Percentiles rank a stretch among this genome's conserved stretches.
Conservation (phyloP, 2,113 vertebrate genomes). For the Gnathonemus echidnorhynchus region DNA sequence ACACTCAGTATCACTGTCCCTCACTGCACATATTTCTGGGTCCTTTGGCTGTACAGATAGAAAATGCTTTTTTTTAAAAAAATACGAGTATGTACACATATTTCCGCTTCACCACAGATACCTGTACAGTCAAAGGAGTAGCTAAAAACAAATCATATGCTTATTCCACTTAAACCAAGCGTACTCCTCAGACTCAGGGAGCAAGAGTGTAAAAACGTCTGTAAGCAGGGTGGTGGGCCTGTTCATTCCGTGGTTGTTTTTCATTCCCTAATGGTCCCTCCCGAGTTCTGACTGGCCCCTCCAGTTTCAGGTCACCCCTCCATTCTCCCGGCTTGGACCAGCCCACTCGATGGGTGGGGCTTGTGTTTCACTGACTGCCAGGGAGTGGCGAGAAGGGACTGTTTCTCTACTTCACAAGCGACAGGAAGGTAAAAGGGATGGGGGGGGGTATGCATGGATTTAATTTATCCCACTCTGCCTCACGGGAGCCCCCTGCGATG, state of each 20-base stretch:
- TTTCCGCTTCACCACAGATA: constrained; percentile 26
- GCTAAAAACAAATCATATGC: constrained; percentile 31
- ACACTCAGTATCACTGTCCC: constrained; percentile 13
- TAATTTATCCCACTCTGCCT: neutral
- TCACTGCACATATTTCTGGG: neutral
- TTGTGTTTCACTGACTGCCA: neutral
- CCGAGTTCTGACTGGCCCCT: neutral
- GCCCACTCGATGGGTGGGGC: neutral
- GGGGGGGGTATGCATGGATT: neutral
- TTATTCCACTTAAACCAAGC: constrained; percentile 15
- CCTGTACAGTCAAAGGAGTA: constrained; percentile 35
- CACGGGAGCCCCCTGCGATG: neutral
- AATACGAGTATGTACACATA: constrained; percentile 33
- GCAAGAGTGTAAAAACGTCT: constrained; percentile 16
- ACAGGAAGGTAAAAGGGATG: neutral
- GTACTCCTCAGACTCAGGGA: constrained; percentile 5
- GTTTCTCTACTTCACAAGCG: constrained; percentile 9
- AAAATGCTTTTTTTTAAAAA: constrained; percentile 29
- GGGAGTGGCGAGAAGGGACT: neutral
- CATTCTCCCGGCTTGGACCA: constrained; percentile 9
- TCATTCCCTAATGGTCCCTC: neutral
- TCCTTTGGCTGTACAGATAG: constrained; percentile 25
- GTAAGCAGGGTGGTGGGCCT: neutral
- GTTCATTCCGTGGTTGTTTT: neutral
- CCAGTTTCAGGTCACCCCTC: neutral